Percentiles rank a stretch among this genome's conserved stretches.
phyloP scores from a whole-genome alignment of 2,797 vertebrate species.

The Pelodytes ibericus region DNA sequence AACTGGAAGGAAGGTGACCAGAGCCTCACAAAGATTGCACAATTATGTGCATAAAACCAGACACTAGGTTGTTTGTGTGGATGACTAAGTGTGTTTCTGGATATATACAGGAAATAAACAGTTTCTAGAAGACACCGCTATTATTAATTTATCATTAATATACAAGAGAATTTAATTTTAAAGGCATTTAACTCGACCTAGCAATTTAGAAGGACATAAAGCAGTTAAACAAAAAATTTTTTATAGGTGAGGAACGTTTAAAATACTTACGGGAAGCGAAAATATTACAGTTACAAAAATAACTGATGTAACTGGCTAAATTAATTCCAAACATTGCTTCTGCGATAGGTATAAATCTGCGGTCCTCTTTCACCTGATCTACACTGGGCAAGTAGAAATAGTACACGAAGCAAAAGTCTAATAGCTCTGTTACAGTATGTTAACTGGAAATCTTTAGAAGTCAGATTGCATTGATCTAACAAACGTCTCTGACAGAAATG shows the following conservation, averaged over 20 bases:
- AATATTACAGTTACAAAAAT: background rate
- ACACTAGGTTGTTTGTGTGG: background rate
- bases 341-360: background rate
- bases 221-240: background rate
- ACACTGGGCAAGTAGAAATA: background rate
- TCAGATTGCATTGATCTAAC: conserved; percentile 8
- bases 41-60: background rate
- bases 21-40: conserved; percentile 50
- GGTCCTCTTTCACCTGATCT: background rate
- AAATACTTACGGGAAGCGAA: conserved; percentile 10
- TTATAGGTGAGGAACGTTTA: background rate
- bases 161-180: background rate
- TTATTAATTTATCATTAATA: background rate
- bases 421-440: background rate
- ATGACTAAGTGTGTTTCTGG: background rate
- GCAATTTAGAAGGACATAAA: conserved; percentile 4
- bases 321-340: background rate
- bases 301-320: background rate
- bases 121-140: background rate
- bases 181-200: background rate
- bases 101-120: background rate
- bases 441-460: conserved; percentile 1
- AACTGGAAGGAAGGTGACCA: conserved; percentile 80
- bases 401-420: background rate
- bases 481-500: background rate